Evolutionary conservation across 2,113 vertebrate species (phyloP).

Genomic region (Semnornis frantzii): DNA sequence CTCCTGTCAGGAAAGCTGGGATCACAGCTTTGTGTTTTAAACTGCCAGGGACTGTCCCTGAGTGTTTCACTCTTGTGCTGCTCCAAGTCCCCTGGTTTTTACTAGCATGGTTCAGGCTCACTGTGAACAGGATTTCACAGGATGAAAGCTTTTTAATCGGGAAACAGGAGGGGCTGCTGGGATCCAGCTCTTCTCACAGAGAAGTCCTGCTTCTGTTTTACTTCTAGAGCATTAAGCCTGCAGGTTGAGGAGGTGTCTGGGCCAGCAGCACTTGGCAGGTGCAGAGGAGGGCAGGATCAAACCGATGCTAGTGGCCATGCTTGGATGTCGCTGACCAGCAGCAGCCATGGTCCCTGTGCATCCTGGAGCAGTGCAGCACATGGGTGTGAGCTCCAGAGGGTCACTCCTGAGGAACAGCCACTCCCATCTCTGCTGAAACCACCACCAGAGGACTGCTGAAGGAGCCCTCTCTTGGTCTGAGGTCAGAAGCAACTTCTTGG

Average conservation of each 20-base stretch:
- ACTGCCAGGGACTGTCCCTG: not conserved
- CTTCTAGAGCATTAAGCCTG: not conserved
- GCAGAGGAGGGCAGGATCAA: not conserved
- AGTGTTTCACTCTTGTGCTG: not conserved
- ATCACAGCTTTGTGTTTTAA: fast-evolving
- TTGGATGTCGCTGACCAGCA: not conserved
- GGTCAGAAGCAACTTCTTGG: not conserved
- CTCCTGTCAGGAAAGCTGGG: fast-evolving
- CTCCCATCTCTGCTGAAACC: not conserved
- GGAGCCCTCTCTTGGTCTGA: not conserved
- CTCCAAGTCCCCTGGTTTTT: not conserved
- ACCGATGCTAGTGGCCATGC: not conserved
- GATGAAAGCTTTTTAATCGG: not conserved
- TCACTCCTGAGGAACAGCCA: slow-evolving; percentile 21
- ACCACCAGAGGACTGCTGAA: no score
- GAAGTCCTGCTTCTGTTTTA: not conserved
- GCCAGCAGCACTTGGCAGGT: not conserved
- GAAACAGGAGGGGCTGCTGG: not conserved
- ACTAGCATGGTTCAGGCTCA: not conserved
- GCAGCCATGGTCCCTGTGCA: not conserved
- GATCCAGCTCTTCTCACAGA: slow-evolving; percentile 4
- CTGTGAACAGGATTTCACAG: slow-evolving; percentile 4
- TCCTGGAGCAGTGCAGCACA: not conserved
- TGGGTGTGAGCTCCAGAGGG: not conserved
- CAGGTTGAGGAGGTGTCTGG: not conserved